Percentiles rank a stretch among this genome's conserved stretches.
These are phyloP conservation scores for Ispidina picta DNA, from an alignment of 2,797 vertebrate species.

Conservation along the genomic window DNA sequence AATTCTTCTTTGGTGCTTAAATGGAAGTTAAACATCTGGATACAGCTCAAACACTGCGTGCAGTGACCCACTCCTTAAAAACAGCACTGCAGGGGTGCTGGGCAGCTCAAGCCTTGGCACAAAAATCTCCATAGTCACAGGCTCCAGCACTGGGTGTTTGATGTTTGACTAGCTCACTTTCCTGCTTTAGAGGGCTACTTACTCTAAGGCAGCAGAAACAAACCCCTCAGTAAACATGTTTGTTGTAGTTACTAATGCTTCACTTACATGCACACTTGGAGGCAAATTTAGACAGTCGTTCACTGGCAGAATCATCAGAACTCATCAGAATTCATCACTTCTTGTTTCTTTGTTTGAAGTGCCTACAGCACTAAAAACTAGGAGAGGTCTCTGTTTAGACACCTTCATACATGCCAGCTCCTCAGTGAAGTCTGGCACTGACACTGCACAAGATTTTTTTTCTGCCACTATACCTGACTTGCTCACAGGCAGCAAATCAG, in stretches of 20 bases:
- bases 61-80: neutral
- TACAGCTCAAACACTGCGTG: neutral
- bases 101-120: neutral
- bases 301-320: neutral
- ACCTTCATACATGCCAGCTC: neutral
- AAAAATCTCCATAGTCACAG: accelerated
- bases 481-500: neutral
- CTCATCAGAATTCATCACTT: neutral
- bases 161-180: neutral
- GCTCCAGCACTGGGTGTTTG: neutral
- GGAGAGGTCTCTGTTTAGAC: neutral
- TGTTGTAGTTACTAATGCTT: neutral
- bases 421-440: neutral
- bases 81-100: neutral
- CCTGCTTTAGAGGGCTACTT: neutral
- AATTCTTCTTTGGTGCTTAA: neutral
- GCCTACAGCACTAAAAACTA: neutral
- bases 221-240: neutral
- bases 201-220: neutral
- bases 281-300: neutral
- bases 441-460: neutral
- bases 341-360: neutral
- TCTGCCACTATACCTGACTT: neutral
- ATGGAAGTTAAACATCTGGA: accelerated
- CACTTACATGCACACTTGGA: neutral